Conservation (phyloP, 2,888 invertebrate species). For the Zelleria hepariella region DNA sequence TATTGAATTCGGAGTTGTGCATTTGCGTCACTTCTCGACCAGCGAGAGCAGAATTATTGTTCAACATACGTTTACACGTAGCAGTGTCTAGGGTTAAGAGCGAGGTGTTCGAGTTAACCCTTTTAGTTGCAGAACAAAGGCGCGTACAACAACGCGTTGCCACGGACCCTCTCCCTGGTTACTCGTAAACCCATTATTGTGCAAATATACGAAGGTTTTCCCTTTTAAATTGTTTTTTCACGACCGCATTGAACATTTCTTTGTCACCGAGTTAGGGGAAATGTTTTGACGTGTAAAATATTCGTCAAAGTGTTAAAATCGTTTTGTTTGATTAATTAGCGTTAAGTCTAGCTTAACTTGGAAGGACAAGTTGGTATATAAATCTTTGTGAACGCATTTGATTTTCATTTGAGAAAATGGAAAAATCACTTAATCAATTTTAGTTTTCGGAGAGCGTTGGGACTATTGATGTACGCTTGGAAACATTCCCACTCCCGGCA, state of each 20-base stretch:
- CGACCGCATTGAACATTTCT: slow-evolving; percentile 8
- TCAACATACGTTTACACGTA: slow-evolving; percentile 32
- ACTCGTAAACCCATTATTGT: slow-evolving; percentile 26
- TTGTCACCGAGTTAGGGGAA: slow-evolving; percentile 2
- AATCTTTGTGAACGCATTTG: too few relatives aligned
- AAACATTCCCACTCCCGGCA: too few relatives aligned
- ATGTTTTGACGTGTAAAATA: background rate
- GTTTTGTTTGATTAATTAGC: background rate
- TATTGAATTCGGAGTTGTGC: background rate
- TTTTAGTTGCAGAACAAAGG: slow-evolving; percentile 49
- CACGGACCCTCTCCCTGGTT: slow-evolving; percentile 18
- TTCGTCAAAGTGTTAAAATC: slow-evolving; percentile 11
- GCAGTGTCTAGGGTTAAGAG: slow-evolving; percentile 33
- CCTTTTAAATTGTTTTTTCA: slow-evolving; percentile 24
- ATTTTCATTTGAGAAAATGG: background rate
- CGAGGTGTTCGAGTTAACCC: slow-evolving; percentile 47
- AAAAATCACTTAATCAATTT: background rate
- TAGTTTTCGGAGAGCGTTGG: background rate
- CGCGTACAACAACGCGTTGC: slow-evolving; percentile 28
- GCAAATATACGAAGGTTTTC: slow-evolving; percentile 32
- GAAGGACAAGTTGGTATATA: too few relatives aligned
- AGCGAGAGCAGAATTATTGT: slow-evolving; percentile 25
- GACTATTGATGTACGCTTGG: too few relatives aligned
- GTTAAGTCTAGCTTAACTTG: background rate
- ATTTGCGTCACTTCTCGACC: background rate